Evolutionary conservation across 2,888 invertebrate genomes (phyloP).

Genomic region (Alloplasta piceator): DNA sequence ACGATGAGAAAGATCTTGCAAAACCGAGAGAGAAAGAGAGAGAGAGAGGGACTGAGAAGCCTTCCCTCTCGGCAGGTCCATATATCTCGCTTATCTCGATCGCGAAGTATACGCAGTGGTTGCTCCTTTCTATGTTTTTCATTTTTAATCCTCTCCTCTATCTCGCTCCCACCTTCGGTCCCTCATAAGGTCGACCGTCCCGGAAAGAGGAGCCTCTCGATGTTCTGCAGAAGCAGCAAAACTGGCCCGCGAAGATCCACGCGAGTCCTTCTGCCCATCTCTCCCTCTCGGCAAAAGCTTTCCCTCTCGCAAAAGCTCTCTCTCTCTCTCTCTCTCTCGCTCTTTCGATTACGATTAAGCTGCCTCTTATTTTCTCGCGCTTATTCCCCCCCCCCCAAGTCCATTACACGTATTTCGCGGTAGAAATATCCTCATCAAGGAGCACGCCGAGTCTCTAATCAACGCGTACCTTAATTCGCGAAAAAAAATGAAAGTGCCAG

Average conservation of each 20-base stretch:
- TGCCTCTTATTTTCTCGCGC: conserved; percentile 41
- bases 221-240: conserved; percentile 25
- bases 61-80: conserved; percentile 69
- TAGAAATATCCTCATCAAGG: conserved; percentile 19
- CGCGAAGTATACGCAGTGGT: conserved; percentile 59
- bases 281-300: not conserved
- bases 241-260: not conserved
- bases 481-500: not conserved
- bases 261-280: too few species aligned
- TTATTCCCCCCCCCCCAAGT: not conserved
- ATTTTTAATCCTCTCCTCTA: conserved; percentile 39
- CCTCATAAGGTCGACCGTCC: conserved; percentile 39
- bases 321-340: conserved; percentile 8
- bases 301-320: conserved; percentile 28
- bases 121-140: conserved; percentile 45
- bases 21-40: conserved; percentile 23
- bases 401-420: not conserved
- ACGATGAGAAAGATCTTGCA: conserved; percentile 40
- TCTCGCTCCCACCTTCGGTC: conserved; percentile 9
- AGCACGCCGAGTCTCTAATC: conserved; percentile 23
- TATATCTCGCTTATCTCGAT: conserved; percentile 75
- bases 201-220: conserved; percentile 20
- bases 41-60: conserved; percentile 25
- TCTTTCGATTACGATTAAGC: conserved; percentile 51
- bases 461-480: conserved; percentile 23